These are phyloP conservation scores for Brachyhypopomus gauderio DNA, from an alignment of 2,113 vertebrate species.

Conservation along the genomic window DNA sequence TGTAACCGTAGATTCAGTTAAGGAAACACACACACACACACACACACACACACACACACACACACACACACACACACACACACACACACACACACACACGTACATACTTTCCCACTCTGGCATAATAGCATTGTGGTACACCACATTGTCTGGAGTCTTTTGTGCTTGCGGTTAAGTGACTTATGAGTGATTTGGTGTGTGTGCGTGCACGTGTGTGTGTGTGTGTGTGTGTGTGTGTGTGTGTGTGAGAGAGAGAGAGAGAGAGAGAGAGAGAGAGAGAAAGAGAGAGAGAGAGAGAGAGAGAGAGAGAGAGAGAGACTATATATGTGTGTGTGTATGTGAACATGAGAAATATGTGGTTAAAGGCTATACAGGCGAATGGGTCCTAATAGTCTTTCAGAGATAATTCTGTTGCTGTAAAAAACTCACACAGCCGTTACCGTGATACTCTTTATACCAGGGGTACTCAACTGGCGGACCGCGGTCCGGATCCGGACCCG, in stretches of 20 bases:
- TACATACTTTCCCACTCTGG: neutral
- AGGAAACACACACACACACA: slow-evolving; percentile 22
- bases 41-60: slow-evolving; percentile 7
- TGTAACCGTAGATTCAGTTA: slow-evolving; percentile 40
- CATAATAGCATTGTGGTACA: slow-evolving; percentile 34
- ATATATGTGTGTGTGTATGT: slow-evolving; percentile 4
- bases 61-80: slow-evolving; percentile 14
- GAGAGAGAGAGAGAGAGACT: neutral
- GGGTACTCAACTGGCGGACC: no score
- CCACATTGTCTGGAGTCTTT: slow-evolving; percentile 44
- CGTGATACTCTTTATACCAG: no score
- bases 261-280: neutral
- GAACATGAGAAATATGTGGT: neutral
- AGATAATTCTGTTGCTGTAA: no score
- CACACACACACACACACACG: slow-evolving; percentile 18
- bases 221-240: slow-evolving; percentile 21
- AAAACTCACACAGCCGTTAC: no score
- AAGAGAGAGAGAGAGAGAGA: no score
- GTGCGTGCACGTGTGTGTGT: neutral
- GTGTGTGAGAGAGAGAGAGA: neutral
- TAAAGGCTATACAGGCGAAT: no score
- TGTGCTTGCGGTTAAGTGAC: slow-evolving; percentile 29
- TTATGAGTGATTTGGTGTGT: slow-evolving; percentile 23
- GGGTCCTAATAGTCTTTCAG: no score
- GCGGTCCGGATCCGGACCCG: no score